Base-by-base conservation (phyloP, 2,797 vertebrate species). In the Miichthys miiuy region DNA sequence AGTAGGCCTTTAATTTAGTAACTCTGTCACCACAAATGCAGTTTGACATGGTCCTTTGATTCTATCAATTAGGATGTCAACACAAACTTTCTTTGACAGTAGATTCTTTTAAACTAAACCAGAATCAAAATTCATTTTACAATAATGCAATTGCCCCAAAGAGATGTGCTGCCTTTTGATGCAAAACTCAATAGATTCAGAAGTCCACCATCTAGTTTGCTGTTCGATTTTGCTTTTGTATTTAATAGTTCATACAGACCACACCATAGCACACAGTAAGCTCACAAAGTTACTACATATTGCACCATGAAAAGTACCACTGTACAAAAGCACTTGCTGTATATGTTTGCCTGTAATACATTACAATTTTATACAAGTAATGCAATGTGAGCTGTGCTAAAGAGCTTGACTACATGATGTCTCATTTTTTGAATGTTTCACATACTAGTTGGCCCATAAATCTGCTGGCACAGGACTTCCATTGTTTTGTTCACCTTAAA, bases 261-360 rank as follows among this genome's bases (percentile, higher is more conserved):
- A 86, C 30, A 87, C 64, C 70, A 84, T 66, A 69, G 68, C 64
- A 88, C 80, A 91, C 80, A 89, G 60, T 80, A 81, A 78, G 78
- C 72, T 79, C 79, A 90, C 85, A 76, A 86, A 83, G 68, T 77
- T 60, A 75, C 64, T 77, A 90, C 60, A 89, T 79, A 82, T 73
- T 87, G 84, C 86, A 94, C 82, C 60, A 87, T 85, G 34, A 18
- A 72, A 85, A 75, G 77, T 75, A 83, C 72, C 80, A 94, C 86
- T 81, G 67, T 87, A 92, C 88, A 89, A 90, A 93, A 88, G 80
- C 82, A 88, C 75, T 76, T 80, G 42, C 14, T 87, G 63, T 74
- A 70, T 75, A 81, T 75, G 60, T 85, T 91, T 85, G 73, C 58
- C 73, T 84, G 82, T 61, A 84, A 84, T 69, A 85, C 50, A 77